Percentiles rank a stretch among this genome's conserved stretches.
Evolutionary conservation across 1,140 invertebrate species (phyloP).

Genomic region (Linepithema humile): DNA sequence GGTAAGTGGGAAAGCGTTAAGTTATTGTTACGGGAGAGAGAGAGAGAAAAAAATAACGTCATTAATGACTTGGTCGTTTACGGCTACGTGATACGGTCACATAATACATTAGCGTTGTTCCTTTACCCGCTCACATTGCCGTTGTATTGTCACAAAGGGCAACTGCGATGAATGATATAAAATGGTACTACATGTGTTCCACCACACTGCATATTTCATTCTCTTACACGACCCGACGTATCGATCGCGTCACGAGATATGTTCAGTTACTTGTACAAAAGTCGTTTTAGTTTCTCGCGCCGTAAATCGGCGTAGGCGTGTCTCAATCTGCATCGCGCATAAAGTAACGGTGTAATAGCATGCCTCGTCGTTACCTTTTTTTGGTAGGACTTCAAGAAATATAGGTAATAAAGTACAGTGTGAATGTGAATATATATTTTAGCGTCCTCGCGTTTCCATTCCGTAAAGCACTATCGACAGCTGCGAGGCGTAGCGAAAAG

Average conservation of each 20-base stretch:
- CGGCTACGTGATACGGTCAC: conserved; percentile 57
- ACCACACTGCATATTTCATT: conserved; percentile 59
- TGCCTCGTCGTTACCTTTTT: neutral
- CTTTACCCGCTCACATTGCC: conserved; percentile 50
- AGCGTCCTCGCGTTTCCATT: too few species aligned
- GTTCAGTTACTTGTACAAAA: conserved; percentile 64
- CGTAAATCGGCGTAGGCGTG: conserved; percentile 12
- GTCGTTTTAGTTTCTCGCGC: conserved; percentile 60
- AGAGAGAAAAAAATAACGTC: neutral
- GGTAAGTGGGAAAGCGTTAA: neutral
- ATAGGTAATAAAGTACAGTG: too few species aligned
- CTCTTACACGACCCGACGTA: conserved; percentile 61
- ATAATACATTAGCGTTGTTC: conserved; percentile 55
- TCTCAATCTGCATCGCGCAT: conserved; percentile 16
- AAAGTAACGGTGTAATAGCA: neutral
- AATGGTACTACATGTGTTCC: conserved; percentile 58
- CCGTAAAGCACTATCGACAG: too few species aligned
- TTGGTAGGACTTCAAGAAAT: too few species aligned
- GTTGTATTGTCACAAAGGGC: conserved; percentile 53
- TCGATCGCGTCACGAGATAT: conserved; percentile 68
- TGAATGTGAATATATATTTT: too few species aligned
- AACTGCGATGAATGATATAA: conserved; percentile 66
- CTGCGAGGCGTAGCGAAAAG: too few species aligned
- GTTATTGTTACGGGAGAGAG: neutral
- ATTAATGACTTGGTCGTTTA: conserved; percentile 39